Evolutionary conservation across 2,113 vertebrate genomes (phyloP), one percentile per base, ranked within the genome.

Genomic region (Grus americana): DNA sequence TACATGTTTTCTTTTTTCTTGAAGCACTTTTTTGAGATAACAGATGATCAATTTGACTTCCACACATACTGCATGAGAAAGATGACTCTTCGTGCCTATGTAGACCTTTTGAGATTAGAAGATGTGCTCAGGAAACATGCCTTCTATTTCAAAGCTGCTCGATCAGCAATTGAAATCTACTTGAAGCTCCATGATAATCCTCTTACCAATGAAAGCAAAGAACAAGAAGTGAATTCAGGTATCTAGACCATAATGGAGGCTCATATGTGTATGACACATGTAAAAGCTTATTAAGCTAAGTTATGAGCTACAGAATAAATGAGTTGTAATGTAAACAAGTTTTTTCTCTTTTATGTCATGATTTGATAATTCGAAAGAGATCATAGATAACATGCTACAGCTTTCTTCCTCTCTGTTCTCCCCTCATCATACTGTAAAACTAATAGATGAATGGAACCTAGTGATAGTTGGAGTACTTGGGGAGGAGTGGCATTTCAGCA

Each of bases 11-110:
- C 46, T 94, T 93, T 80, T 27, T 67, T 24, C 86, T 98, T 91
- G 23, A 94, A 98, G 98, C 98, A 98, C 96, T 98, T 98, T 97
- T 98, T 98, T 97, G 98, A 98, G 96, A 98, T 98, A 95, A 98
- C 98, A 0, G 98, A 98, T 78, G 98, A 98, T 96, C 98, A 98
- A 0, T 98, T 98, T 97, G 98, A 98, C 93, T 98, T 98, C 96
- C 98, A 98, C 91, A 98, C 98, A 1, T 98, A 98, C 84, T 98
- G 98, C 93, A 98, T 98, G 98, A 98, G 98, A 93, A 98, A 98
- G 94, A 98, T 98, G 98, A 98, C 98, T 68, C 97, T 98, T 59
- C 97, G 98, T 96, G 98, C 98, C 92, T 98, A 98, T 26, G 98
- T 98, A 91, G 98, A 98, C 70, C 98, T 98, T 83, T 55, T 98